phyloP scores from a whole-genome alignment of 2,888 invertebrate species.

The Sinelater perroti region DNA sequence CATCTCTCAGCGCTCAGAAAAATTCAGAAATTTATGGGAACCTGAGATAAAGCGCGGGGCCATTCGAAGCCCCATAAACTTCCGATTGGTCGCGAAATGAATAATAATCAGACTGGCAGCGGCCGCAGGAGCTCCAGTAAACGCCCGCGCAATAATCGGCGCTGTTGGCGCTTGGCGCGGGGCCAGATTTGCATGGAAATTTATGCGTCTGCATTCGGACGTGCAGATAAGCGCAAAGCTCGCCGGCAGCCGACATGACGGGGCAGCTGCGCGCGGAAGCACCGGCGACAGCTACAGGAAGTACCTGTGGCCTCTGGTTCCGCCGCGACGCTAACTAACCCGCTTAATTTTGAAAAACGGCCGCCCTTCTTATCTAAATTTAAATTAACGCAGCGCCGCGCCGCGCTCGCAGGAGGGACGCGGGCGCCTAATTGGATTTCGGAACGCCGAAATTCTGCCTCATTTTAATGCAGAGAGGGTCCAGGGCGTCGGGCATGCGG shows the following conservation, averaged over 20 bases:
- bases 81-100: slow-evolving; percentile 1
- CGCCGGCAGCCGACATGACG: too few relatives aligned
- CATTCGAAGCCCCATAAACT: background rate
- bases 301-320: background rate
- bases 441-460: too few relatives aligned
- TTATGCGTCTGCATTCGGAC: slow-evolving; percentile 10
- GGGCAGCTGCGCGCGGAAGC: too few relatives aligned
- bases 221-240: slow-evolving; percentile 12
- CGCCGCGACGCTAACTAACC: background rate
- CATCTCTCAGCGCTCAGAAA: too few relatives aligned
- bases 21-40: too few relatives aligned
- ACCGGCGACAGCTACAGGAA: background rate
- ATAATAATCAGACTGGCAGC: slow-evolving; percentile 5
- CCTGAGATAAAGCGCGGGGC: too few relatives aligned
- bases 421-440: too few relatives aligned
- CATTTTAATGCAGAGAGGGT: too few relatives aligned
- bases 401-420: too few relatives aligned
- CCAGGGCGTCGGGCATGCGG: too few relatives aligned
- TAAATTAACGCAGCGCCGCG: too few relatives aligned
- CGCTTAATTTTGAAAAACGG: background rate
- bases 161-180: slow-evolving; percentile 12
- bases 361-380: background rate
- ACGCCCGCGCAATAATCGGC: slow-evolving; percentile 3
- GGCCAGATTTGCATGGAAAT: slow-evolving; percentile 11
- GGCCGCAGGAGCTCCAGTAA: background rate